A percentile compares a stretch with the other conserved stretches of the same genome.
Evolutionary conservation across 30 jellyfish, hydroid and myxozoan species (phyloP).

Genomic region (Sanderia malayensis): DNA sequence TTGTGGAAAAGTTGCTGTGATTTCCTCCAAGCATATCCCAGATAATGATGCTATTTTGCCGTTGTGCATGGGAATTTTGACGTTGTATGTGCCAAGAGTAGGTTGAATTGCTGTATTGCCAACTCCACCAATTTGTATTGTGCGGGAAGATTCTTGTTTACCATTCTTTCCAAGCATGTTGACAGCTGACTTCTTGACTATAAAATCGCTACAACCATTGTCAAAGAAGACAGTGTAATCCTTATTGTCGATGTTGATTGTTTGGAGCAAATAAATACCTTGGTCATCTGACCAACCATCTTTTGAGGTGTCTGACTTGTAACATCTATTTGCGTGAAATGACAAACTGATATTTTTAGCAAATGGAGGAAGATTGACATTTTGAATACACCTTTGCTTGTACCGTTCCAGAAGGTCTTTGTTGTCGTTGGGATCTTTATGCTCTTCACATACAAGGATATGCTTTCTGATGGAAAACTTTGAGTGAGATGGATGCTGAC

Average conservation of each 20-base stretch:
- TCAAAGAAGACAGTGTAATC: conserved; percentile 6
- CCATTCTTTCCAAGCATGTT: conserved; percentile 15
- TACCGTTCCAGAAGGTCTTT: conserved; percentile 13
- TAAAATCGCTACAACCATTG: not conserved
- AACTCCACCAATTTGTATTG: conserved; percentile 19
- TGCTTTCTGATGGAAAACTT: conserved; percentile 6
- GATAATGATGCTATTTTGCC: no score
- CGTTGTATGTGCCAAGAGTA: no score
- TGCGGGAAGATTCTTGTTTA: conserved; percentile 4
- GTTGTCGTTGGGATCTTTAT: conserved; percentile 9
- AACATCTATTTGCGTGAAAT: not conserved
- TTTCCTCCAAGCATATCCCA: no score
- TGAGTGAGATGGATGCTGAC: conserved; percentile 20
- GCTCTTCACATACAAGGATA: conserved; percentile 44
- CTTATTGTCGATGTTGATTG: conserved; percentile 19
- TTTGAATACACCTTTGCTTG: conserved; percentile 9
- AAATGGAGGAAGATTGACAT: conserved; percentile 23
- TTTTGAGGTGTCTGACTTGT: conserved; percentile 1
- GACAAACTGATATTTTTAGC: not conserved
- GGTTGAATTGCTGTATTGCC: no score
- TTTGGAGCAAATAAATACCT: conserved; percentile 28
- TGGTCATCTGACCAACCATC: not conserved
- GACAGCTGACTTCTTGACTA: conserved; percentile 18
- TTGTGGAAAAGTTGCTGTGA: no score
- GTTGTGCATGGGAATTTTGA: no score